Evolutionary conservation across 2,888 invertebrate species (phyloP).

Genomic region (Andrena dorsata): DNA sequence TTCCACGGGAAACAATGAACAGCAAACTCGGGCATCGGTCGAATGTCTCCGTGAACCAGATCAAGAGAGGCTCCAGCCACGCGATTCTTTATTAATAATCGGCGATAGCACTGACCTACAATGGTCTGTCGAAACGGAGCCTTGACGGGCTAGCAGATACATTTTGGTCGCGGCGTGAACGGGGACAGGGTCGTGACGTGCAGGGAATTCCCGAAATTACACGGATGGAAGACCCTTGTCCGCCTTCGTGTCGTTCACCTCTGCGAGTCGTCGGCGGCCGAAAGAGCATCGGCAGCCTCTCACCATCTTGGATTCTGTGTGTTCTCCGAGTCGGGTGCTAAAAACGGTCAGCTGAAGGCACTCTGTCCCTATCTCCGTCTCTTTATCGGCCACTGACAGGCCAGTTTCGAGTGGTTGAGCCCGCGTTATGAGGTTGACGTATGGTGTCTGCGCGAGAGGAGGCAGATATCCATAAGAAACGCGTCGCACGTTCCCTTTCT

Average conservation of each 20-base stretch:
- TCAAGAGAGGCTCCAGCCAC: no score
- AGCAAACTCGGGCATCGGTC: no score
- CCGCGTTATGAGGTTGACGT: conserved; percentile 39
- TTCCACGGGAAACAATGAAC: no score
- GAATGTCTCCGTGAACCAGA: no score
- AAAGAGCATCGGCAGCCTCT: no score
- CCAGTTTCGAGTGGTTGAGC: conserved; percentile 44
- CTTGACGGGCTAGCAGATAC: conserved; percentile 19
- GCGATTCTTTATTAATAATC: neutral
- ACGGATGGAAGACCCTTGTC: conserved; percentile 40
- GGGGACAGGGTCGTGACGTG: conserved; percentile 61
- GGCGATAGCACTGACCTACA: conserved; percentile 42
- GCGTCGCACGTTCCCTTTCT: neutral
- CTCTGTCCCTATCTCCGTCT: conserved; percentile 60
- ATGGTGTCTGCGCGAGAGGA: conserved; percentile 1
- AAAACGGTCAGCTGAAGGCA: conserved; percentile 55
- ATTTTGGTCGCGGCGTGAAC: conserved; percentile 7
- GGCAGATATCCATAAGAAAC: conserved; percentile 18
- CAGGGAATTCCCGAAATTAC: conserved; percentile 71
- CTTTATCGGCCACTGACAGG: conserved; percentile 65
- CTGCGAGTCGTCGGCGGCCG: conserved; percentile 49
- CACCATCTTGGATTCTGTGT: conserved; percentile 25
- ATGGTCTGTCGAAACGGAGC: conserved; percentile 18
- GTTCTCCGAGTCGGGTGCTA: conserved; percentile 57
- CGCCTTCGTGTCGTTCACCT: conserved; percentile 69